Base-by-base conservation (phyloP, 2,797 vertebrate species). In the Dendrocincla fuliginosa region DNA sequence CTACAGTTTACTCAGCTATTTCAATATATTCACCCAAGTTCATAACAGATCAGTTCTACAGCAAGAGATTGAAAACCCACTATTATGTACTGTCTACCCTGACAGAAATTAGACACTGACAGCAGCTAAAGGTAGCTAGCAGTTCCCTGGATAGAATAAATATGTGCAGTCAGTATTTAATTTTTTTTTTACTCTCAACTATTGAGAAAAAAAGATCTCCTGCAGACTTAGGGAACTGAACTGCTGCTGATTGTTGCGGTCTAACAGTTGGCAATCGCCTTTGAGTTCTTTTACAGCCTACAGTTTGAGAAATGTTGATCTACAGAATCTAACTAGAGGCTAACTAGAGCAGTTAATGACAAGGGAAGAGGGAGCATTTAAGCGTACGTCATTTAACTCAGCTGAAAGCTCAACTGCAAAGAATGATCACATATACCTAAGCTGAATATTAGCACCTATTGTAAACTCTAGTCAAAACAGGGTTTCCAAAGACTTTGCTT, bases 301-400 rank as follows among this genome's bases (percentile, higher is more conserved):
- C 87, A 75, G 82, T 81, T 61, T 75, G 76, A 95, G 76, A 96
- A 95, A 83, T 37, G 80, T 74, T 86, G 74, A 93, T 94, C 84
- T 89, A 42, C 35, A 64, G 44, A 64, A 75, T 64, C 53, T 87
- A 87, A 89, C 50, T 57, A 80, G 65, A 90, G 68, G 37, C 71
- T 94, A 56, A 49, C 5, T 60, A 60, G 64, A 81, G 46, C 42
- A 55, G 68, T 68, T 94, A 97, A 96, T 93, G 89, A 85, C n/a
- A 91, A 41, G 16, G 88, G 86, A 89, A 92, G 81, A 83, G 16
- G n/a, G 50, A 95, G 76, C 30, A 28, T 89, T 93, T 75, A 92
- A 91, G 64, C 77, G 39, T 61, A 83, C 49, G 92, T 94, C 47
- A 89, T 93, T 97, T 95, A 91, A 83, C 69, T 89, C 71, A 83